A percentile compares a stretch with the other conserved stretches of the same genome.
phyloP scores from a whole-genome alignment of 2,113 vertebrate genomes.

The Sturnus vulgaris region DNA sequence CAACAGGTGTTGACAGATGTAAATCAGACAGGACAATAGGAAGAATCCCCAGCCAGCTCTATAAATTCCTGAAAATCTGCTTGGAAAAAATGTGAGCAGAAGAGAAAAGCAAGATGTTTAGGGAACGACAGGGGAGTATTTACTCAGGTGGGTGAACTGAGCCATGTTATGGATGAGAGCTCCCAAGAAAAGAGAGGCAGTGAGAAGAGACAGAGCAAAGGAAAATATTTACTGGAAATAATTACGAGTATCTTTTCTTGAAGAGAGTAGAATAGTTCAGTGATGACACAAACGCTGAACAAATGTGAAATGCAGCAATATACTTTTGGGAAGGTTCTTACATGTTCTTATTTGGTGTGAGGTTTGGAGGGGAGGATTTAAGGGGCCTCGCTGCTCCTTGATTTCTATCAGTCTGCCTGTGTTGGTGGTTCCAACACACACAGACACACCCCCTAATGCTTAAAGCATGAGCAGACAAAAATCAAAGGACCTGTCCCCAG shows the following conservation, averaged over 20 bases:
- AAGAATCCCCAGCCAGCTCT: not conserved
- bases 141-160: not conserved
- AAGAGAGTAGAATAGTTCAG: not conserved
- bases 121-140: not conserved
- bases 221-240: not conserved
- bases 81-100: not conserved
- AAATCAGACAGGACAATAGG: not conserved
- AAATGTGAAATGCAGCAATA: not conserved
- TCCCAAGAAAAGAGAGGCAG: not conserved
- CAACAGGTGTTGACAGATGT: not conserved
- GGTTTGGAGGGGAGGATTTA: not conserved
- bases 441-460: not conserved
- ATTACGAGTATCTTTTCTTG: not conserved
- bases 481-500: not conserved
- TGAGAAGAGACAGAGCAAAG: not conserved
- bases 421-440: not conserved
- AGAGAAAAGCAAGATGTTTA: not conserved
- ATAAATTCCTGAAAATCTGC: not conserved
- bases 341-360: not conserved
- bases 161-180: not conserved
- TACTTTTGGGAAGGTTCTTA: not conserved
- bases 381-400: not conserved
- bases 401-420: not conserved
- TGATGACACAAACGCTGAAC: not conserved
- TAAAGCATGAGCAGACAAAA: not conserved